Evolutionary conservation across 2,797 vertebrate genomes (phyloP).

Genomic region (Emys orbicularis): DNA sequence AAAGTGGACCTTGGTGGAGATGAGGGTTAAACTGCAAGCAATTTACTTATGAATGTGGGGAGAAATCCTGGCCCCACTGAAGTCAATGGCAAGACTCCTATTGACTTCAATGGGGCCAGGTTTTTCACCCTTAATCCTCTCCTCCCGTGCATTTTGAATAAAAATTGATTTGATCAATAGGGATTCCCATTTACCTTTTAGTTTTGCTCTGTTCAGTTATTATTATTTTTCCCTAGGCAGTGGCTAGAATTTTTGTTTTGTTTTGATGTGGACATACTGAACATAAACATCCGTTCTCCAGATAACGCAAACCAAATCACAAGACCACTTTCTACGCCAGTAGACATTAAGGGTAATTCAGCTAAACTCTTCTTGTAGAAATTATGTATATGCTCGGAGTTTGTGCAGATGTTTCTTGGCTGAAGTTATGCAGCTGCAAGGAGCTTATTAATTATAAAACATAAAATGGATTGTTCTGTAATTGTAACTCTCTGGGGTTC

Average conservation of each 20-base stretch:
- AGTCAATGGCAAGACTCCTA: background rate
- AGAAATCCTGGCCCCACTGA: background rate
- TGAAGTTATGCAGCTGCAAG: slow-evolving; percentile 79
- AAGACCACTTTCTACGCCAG: slow-evolving; percentile 18
- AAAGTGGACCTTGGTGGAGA: background rate
- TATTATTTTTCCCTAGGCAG: background rate
- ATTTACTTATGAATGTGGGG: accelerated
- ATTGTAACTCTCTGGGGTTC: slow-evolving; percentile 74
- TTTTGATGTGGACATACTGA: background rate
- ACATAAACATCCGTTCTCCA: background rate
- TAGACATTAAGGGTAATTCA: slow-evolving; percentile 63
- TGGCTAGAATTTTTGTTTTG: background rate
- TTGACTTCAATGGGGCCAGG: background rate
- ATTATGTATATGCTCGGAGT: slow-evolving; percentile 68
- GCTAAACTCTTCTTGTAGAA: slow-evolving; percentile 60
- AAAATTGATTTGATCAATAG: background rate
- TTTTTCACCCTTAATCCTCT: background rate
- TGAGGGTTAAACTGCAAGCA: background rate
- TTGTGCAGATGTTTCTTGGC: slow-evolving; percentile 80
- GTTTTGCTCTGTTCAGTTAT: background rate
- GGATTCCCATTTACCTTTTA: background rate
- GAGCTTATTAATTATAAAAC: slow-evolving; percentile 81
- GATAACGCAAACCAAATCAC: background rate
- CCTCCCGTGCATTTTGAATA: background rate
- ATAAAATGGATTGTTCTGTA: slow-evolving; percentile 79